Conservation (phyloP, 2,888 invertebrate genomes). For the Nymphalis c-album region DNA sequence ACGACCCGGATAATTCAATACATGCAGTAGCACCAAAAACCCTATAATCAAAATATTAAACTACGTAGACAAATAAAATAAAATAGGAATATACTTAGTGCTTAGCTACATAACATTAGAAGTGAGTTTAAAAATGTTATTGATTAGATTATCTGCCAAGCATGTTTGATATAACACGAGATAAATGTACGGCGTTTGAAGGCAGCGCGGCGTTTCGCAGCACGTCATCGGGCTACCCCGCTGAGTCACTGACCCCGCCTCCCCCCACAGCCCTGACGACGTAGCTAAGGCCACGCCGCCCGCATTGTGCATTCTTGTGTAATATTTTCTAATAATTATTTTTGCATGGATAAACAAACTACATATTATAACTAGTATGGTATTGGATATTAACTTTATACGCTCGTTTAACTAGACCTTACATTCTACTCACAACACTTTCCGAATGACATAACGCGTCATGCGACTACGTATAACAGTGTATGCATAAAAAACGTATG, state of each 20-base stretch:
- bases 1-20: not conserved
- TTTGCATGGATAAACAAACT: too few relatives aligned
- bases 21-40: too few relatives aligned
- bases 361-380: too few relatives aligned
- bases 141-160: too few relatives aligned
- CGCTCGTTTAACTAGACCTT: too few relatives aligned
- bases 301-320: conserved; percentile 16
- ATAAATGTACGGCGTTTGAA: not conserved
- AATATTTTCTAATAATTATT: conserved; percentile 15
- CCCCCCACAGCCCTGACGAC: not conserved
- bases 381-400: too few relatives aligned
- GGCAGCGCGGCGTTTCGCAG: not conserved
- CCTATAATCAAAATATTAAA: too few relatives aligned
- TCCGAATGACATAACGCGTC: not conserved
- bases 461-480: not conserved
- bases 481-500: conserved; percentile 1
- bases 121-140: too few relatives aligned
- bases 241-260: conserved; percentile 17
- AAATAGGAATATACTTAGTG: too few relatives aligned
- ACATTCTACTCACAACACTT: not conserved
- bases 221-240: conserved; percentile 25
- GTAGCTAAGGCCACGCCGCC: not conserved
- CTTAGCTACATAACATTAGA: too few relatives aligned
- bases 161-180: not conserved
- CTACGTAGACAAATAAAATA: too few relatives aligned